Conservation (phyloP, 2,797 vertebrate genomes). For the Coendou prehensilis region DNA sequence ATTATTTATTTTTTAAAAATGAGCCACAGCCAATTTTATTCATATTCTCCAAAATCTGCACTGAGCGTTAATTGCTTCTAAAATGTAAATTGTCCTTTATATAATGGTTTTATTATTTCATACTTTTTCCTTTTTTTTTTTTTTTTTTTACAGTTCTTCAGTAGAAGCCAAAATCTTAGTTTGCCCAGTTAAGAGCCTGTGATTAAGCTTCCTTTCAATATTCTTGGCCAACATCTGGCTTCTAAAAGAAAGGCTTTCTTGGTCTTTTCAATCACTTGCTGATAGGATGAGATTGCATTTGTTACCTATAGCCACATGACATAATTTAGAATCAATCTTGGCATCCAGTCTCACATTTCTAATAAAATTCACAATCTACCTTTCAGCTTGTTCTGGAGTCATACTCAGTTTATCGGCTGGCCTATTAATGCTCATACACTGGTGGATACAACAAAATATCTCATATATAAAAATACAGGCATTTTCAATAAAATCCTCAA, state of each 20-base stretch:
- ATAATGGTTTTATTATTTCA: slow-evolving; percentile 65
- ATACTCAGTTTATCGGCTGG: slow-evolving; percentile 98
- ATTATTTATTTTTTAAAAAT: slow-evolving; percentile 60
- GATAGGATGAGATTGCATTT: slow-evolving; percentile 97
- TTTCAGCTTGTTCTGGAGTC: slow-evolving; percentile 98
- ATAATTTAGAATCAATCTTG: slow-evolving; percentile 99
- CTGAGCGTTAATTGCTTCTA: slow-evolving; percentile 74
- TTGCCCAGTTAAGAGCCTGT: slow-evolving; percentile 97
- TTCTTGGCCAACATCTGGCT: slow-evolving; percentile 98
- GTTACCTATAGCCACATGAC: slow-evolving; percentile 98
- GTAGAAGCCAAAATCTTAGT: slow-evolving; percentile 95
- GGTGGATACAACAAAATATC: slow-evolving; percentile 98
- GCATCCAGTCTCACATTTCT: slow-evolving; percentile 97
- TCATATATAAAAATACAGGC: slow-evolving; percentile 99
- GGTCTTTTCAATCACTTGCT: slow-evolving; percentile 99
- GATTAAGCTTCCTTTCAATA: slow-evolving; percentile 97
- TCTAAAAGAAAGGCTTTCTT: slow-evolving; percentile 96
- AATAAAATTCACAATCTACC: slow-evolving; percentile 99
- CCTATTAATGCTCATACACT: slow-evolving; percentile 99
- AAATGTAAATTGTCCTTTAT: slow-evolving; percentile 77
- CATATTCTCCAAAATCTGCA: slow-evolving; percentile 78
- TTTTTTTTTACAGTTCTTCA: slow-evolving; percentile 84
- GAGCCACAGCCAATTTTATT: slow-evolving; percentile 91
- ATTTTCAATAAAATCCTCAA: slow-evolving; percentile 99
- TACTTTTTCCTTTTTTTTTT: slow-evolving; percentile 33